phyloP scores from a whole-genome alignment of 2,113 vertebrate species.

The Sakesphorus luctuosus region DNA sequence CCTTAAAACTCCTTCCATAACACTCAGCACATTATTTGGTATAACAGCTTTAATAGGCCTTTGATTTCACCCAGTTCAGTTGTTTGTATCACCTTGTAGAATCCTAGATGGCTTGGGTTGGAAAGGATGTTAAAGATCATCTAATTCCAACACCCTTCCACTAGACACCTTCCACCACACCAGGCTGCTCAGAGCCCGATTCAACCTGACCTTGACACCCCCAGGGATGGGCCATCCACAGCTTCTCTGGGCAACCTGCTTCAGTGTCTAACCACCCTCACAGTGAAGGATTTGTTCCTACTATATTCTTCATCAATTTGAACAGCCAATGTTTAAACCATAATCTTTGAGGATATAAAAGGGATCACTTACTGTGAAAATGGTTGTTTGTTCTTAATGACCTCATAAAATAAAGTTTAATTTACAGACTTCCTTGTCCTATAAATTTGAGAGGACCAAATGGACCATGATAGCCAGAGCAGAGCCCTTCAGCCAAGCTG shows the following conservation, averaged over 20 bases:
- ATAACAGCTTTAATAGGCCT: background rate
- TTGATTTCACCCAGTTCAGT: background rate
- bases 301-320: background rate
- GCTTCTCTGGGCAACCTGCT: rapidly evolving
- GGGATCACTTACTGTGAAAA: background rate
- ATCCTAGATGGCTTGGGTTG: background rate
- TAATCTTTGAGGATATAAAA: background rate
- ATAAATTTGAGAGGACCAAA: background rate
- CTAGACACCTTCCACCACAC: background rate
- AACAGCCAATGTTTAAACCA: background rate
- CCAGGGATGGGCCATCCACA: background rate
- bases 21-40: background rate
- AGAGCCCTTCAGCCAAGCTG: background rate
- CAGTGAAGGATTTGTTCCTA: background rate
- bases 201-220: background rate
- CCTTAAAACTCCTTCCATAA: background rate
- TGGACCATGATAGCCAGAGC: rapidly evolving
- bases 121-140: background rate
- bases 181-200: background rate
- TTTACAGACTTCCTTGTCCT: background rate
- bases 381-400: background rate
- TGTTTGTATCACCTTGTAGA: background rate
- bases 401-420: background rate
- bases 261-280: background rate
- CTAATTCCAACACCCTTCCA: background rate